Evolutionary conservation across 1,140 invertebrate genomes (phyloP).

Genomic region (Patella vulgata): DNA sequence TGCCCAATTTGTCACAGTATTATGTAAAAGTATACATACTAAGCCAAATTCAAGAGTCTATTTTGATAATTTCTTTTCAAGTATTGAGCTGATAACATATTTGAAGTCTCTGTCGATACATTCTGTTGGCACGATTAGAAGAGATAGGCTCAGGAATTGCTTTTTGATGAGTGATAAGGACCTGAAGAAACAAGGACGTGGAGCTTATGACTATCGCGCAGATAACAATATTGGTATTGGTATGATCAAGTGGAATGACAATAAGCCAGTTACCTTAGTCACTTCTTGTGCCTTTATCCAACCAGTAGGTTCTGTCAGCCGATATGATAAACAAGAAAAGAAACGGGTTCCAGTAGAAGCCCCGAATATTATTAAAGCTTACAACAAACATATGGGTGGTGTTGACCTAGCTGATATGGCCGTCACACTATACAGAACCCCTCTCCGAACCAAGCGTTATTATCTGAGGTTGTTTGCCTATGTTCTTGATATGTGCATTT

Average conservation of each 20-base stretch:
- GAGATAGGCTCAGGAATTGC: conserved; percentile 21
- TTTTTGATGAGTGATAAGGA: conserved; percentile 31
- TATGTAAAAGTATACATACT: neutral
- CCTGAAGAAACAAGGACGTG: conserved; percentile 28
- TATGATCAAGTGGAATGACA: conserved; percentile 32
- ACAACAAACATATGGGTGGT: conserved; percentile 65
- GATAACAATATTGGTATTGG: conserved; percentile 21
- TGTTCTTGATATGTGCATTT: conserved; percentile 45
- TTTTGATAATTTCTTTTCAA: conserved; percentile 31
- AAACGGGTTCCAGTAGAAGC: conserved; percentile 17
- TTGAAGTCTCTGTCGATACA: conserved; percentile 9
- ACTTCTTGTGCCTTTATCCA: conserved; percentile 27
- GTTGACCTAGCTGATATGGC: conserved; percentile 55
- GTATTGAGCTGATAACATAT: conserved; percentile 11
- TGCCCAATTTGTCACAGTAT: conserved; percentile 20
- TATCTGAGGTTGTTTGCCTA: conserved; percentile 48
- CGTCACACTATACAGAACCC: conserved; percentile 45
- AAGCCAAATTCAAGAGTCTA: conserved; percentile 19
- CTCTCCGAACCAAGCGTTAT: conserved; percentile 49
- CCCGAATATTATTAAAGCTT: conserved; percentile 57
- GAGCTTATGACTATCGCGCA: conserved; percentile 18
- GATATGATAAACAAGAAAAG: conserved; percentile 41
- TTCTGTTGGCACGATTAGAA: conserved; percentile 32
- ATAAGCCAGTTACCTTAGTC: conserved; percentile 22
- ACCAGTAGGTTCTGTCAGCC: conserved; percentile 11